Percentiles rank a stretch among this genome's conserved stretches.
These are phyloP conservation scores for Eubasilissa splendida DNA, from an alignment of 2,888 invertebrate species.

Conservation along the genomic window DNA sequence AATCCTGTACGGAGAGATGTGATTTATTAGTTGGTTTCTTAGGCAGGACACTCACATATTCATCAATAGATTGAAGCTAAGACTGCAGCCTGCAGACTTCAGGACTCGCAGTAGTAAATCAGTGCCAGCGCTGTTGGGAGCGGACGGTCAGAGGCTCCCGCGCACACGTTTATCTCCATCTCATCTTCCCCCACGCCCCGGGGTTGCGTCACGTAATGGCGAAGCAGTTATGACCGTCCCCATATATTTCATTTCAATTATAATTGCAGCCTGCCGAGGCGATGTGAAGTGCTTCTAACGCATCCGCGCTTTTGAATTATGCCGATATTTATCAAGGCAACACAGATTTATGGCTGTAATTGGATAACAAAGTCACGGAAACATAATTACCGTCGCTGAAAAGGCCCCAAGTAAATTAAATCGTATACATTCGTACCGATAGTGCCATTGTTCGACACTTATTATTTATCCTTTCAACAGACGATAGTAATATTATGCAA, in stretches of 20 bases:
- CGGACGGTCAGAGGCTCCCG: background rate
- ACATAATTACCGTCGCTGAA: conserved; percentile 23
- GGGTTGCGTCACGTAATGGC: conserved; percentile 34
- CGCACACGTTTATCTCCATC: background rate
- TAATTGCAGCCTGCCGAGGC: conserved; percentile 35
- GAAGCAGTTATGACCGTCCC: conserved; percentile 30
- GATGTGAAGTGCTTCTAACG: conserved; percentile 25
- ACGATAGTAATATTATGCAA: no score
- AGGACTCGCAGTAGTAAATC: no score
- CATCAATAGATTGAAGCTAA: no score
- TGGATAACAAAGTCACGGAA: conserved; percentile 38
- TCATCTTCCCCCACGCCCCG: conserved; percentile 1
- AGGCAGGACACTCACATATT: no score
- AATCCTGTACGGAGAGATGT: no score
- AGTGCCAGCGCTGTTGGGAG: background rate
- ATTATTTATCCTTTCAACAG: background rate
- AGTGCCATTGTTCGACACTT: conserved; percentile 11
- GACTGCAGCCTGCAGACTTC: no score
- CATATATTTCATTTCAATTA: conserved; percentile 47
- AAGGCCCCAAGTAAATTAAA: conserved; percentile 11
- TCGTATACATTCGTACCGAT: background rate
- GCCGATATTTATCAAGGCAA: conserved; percentile 38
- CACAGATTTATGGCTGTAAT: conserved; percentile 34
- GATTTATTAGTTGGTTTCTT: no score
- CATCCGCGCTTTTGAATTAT: conserved; percentile 31